phyloP scores from a whole-genome alignment of 2,888 invertebrate genomes.

The Diarsia dahlii region DNA sequence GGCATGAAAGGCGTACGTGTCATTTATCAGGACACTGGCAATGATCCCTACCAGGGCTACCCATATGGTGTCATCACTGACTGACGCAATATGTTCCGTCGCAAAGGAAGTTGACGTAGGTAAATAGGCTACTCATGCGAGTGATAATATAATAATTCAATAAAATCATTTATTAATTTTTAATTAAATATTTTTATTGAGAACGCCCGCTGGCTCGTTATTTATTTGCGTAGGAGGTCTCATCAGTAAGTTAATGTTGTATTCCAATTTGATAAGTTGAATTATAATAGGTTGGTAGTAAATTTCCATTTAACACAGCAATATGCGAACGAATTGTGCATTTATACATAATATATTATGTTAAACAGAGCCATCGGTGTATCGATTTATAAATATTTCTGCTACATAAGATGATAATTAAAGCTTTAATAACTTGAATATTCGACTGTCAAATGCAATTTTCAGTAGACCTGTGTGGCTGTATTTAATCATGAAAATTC shows the following conservation, averaged over 20 bases:
- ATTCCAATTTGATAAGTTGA: constrained; percentile 34
- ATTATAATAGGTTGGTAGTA: not conserved
- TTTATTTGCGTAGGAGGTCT: constrained; percentile 7
- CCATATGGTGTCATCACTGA: constrained; percentile 21
- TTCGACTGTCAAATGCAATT: not conserved
- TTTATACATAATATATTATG: not conserved
- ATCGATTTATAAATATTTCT: not conserved
- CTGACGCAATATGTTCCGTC: constrained; percentile 12
- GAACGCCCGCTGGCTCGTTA: not conserved
- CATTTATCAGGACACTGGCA: constrained; percentile 23
- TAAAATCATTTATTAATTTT: constrained; percentile 2
- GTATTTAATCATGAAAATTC: too few species aligned
- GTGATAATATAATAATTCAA: constrained; percentile 32
- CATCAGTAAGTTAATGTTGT: constrained; percentile 1
- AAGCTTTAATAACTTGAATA: not conserved
- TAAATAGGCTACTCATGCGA: not conserved
- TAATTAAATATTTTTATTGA: constrained; percentile 18
- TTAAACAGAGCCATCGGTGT: not conserved
- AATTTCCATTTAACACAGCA: not conserved
- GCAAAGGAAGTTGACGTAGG: constrained; percentile 11
- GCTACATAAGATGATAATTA: not conserved
- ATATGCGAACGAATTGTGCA: not conserved
- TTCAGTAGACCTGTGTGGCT: not conserved
- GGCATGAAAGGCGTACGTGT: not conserved
- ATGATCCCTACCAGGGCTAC: constrained; percentile 12